Evolutionary conservation across 2,113 vertebrate species (phyloP).

Genomic region (Dendropsophus ebraccatus): DNA sequence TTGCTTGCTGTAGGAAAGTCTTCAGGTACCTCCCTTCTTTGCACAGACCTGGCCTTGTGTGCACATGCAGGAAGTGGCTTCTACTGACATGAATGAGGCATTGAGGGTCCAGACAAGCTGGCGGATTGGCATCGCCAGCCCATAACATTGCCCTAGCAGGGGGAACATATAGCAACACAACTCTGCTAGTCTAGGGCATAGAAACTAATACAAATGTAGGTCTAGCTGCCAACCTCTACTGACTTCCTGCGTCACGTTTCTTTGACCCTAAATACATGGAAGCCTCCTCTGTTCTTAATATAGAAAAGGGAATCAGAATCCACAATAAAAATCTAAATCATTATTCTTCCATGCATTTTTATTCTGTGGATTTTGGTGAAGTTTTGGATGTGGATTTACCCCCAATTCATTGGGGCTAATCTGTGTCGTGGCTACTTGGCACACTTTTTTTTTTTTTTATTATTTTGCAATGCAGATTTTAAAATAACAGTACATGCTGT

Average conservation of each 20-base stretch:
- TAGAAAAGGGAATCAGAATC: background rate
- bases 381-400: no score
- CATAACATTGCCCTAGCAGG: conserved; percentile 32
- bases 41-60: conserved; percentile 56
- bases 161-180: background rate
- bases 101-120: conserved; percentile 51
- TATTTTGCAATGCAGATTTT: no score
- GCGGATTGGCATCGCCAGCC: conserved; percentile 48
- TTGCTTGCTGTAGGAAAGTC: conserved; percentile 9
- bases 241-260: background rate
- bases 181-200: background rate
- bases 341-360: no score
- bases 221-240: conserved; percentile 6
- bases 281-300: background rate
- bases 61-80: conserved; percentile 46
- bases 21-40: conserved; percentile 47
- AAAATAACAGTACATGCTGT: no score
- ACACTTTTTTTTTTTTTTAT: no score
- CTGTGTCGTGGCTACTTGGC: no score
- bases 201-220: background rate
- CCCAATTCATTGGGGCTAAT: no score
- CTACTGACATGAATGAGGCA: conserved; percentile 54
- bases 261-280: background rate
- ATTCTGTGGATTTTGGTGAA: no score
- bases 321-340: no score